These are phyloP conservation scores for Phymorhynchus buccinoides DNA, from an alignment of 1,140 invertebrate genomes.

Conservation along the genomic window DNA sequence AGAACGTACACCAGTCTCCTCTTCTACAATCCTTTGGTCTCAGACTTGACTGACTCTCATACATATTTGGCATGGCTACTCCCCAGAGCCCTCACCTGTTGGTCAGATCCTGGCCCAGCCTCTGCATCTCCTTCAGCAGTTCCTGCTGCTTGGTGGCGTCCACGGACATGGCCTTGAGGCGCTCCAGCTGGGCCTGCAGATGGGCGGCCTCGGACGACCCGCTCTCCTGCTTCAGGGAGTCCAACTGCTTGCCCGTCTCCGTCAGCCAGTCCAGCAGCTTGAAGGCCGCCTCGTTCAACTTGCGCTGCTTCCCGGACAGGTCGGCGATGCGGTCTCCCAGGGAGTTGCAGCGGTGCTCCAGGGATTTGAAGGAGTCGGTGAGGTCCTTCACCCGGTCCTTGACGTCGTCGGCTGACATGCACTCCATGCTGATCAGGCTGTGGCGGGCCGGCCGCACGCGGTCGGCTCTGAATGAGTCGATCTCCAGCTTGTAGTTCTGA, in stretches of 20 bases:
- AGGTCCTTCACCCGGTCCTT: conserved; percentile 64
- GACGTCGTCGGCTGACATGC: conserved; percentile 64
- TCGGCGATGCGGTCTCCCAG: conserved; percentile 88
- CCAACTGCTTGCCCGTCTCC: conserved; percentile 85
- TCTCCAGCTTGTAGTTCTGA: conserved; percentile 67
- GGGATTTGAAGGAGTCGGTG: conserved; percentile 79
- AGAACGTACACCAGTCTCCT: too few species aligned
- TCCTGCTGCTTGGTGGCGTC: conserved; percentile 89
- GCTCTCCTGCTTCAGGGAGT: conserved; percentile 84
- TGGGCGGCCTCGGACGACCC: conserved; percentile 88
- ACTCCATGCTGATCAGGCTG: conserved; percentile 68
- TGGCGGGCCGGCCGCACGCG: conserved; percentile 58
- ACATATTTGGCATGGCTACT: neutral
- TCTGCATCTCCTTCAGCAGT: conserved; percentile 82
- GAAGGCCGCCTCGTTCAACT: conserved; percentile 88
- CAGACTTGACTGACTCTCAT: too few species aligned
- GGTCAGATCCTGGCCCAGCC: conserved; percentile 70
- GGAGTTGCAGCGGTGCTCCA: conserved; percentile 76
- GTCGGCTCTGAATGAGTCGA: conserved; percentile 68
- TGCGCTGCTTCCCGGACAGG: conserved; percentile 84
- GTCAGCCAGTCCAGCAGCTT: conserved; percentile 88
- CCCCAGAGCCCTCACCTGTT: conserved; percentile 71
- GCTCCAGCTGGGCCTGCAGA: conserved; percentile 89
- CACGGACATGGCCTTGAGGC: conserved; percentile 87
- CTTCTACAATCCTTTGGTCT: too few species aligned